phyloP scores from a whole-genome alignment of 2,113 vertebrate genomes.

The Columba janthina region DNA sequence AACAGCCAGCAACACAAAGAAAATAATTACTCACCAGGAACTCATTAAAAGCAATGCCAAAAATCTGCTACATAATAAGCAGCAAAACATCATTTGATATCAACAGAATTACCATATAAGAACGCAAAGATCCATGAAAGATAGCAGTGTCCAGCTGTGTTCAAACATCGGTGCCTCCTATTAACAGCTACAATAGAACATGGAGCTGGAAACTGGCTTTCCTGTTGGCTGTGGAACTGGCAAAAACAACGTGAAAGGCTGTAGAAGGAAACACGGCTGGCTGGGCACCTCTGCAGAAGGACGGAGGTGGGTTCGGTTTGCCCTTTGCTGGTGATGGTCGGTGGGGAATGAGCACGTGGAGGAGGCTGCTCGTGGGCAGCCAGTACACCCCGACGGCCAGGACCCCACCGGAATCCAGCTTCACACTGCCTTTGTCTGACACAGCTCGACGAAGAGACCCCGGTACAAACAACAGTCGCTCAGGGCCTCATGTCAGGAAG shows the following conservation, averaged over 20 bases:
- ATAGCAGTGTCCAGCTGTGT: background rate
- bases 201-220: background rate
- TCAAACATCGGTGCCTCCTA: background rate
- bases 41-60: background rate
- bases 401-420: background rate
- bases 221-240: background rate
- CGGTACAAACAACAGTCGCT: accelerated
- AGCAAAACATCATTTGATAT: background rate
- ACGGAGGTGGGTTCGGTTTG: background rate
- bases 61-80: background rate
- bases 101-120: background rate
- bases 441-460: background rate
- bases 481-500: too few relatives aligned
- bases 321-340: background rate
- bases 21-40: background rate
- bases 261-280: background rate
- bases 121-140: background rate
- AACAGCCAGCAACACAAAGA: background rate
- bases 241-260: background rate
- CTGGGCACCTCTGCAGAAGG: background rate
- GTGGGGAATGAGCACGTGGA: accelerated
- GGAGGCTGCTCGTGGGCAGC: background rate
- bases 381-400: background rate
- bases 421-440: background rate
- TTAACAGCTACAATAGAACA: background rate